A percentile compares a stretch with the other conserved stretches of the same genome.
Conservation (phyloP, 1,140 invertebrate species). For the Sinonovacula constricta region DNA sequence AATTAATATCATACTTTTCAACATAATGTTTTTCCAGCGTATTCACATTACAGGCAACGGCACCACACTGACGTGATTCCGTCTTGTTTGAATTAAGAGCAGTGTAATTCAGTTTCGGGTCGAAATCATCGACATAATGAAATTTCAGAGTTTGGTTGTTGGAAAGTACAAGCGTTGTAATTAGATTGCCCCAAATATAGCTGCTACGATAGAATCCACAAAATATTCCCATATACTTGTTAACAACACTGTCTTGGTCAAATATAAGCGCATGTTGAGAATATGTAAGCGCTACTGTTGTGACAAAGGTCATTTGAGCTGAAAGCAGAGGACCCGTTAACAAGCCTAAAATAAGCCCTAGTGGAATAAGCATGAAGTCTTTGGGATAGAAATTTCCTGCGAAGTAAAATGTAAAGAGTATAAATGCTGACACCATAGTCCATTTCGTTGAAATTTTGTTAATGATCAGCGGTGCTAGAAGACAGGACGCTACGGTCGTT, state of each 20-base stretch:
- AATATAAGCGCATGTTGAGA: constrained; percentile 65
- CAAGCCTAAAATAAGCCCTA: constrained; percentile 69
- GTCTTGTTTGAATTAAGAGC: constrained; percentile 5
- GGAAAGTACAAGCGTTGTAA: constrained; percentile 69
- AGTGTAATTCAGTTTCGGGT: constrained; percentile 1
- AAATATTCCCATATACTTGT: constrained; percentile 76
- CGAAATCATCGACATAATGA: constrained; percentile 22
- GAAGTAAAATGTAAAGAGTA: constrained; percentile 73
- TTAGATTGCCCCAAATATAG: constrained; percentile 76
- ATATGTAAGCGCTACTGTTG: constrained; percentile 71
- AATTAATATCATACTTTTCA: constrained; percentile 51
- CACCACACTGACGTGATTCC: constrained; percentile 30
- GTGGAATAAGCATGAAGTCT: constrained; percentile 70
- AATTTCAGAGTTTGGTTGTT: constrained; percentile 61
- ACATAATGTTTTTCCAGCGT: constrained; percentile 31
- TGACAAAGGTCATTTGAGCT: constrained; percentile 75
- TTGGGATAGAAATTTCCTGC: constrained; percentile 73
- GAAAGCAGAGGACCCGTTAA: constrained; percentile 74
- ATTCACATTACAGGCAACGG: constrained; percentile 54
- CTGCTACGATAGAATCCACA: constrained; percentile 72
- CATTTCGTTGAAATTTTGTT: constrained; percentile 73
- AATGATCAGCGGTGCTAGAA: constrained; percentile 75
- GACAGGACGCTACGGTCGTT: constrained; percentile 74
- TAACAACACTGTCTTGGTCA: constrained; percentile 69
- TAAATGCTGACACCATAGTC: constrained; percentile 73